phyloP scores from a whole-genome alignment of 2,113 vertebrate species.

The Tetrao urogallus region DNA sequence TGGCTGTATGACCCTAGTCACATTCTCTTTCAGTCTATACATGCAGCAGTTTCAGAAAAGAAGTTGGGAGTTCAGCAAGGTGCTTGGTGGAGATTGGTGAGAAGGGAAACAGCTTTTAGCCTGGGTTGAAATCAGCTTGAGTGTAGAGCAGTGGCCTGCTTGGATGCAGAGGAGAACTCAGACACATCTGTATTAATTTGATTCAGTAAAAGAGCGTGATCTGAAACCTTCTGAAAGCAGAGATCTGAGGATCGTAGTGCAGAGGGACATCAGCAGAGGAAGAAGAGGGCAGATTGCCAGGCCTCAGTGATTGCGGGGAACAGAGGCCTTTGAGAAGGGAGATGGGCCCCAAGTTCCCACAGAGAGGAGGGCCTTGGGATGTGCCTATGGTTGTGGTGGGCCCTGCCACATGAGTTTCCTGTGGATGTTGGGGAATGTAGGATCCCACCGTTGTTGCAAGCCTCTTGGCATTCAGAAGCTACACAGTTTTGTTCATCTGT shows the following conservation, averaged over 20 bases:
- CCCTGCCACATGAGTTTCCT: not conserved
- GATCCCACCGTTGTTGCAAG: not conserved
- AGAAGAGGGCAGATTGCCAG: not conserved
- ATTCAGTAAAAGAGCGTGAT: not conserved
- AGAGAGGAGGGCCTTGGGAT: not conserved
- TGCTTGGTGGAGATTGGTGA: not conserved
- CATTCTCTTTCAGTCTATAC: not conserved
- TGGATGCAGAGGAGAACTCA: not conserved
- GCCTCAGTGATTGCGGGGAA: not conserved
- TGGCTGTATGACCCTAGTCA: not conserved
- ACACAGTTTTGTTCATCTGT: not conserved
- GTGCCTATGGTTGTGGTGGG: not conserved
- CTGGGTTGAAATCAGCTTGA: not conserved
- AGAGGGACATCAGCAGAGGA: not conserved
- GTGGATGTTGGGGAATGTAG: not conserved
- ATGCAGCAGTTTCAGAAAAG: not conserved
- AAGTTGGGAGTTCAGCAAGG: not conserved
- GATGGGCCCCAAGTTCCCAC: not conserved
- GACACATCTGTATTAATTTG: not conserved
- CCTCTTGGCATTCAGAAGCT: not conserved
- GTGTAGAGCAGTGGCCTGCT: not conserved
- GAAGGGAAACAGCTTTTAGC: not conserved
- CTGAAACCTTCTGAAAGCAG: not conserved
- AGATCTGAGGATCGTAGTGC: not conserved
- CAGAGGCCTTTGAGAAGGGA: not conserved